Percentiles rank a stretch among this genome's conserved stretches.
These are phyloP conservation scores for Colossoma macropomum DNA, from an alignment of 2,113 vertebrate species.

Conservation along the genomic window DNA sequence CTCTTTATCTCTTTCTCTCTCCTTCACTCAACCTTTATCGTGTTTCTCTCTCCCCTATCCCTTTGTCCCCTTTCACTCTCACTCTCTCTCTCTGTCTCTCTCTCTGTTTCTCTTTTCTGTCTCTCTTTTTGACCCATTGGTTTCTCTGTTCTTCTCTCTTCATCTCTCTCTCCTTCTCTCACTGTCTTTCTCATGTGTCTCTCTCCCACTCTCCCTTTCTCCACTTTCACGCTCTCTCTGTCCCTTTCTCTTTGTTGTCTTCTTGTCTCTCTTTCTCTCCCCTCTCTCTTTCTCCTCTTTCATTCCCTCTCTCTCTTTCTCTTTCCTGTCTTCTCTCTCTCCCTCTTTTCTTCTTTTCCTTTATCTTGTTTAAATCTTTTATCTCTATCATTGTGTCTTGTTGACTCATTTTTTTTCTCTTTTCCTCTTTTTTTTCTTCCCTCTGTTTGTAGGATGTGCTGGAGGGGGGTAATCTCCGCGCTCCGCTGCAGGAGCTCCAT, in stretches of 20 bases:
- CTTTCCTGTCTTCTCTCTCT: rapidly evolving
- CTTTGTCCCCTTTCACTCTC: not conserved
- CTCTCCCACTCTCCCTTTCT: no score
- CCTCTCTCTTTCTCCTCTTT: not conserved
- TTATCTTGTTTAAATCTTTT: rapidly evolving
- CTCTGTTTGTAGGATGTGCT: slow-evolving; percentile 85
- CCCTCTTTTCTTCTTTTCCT: not conserved
- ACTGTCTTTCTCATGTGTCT: no score
- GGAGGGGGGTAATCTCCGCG: slow-evolving; percentile 91
- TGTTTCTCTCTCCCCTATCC: not conserved
- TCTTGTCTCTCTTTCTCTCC: no score
- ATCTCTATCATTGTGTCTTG: not conserved
- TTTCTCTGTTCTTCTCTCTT: not conserved
- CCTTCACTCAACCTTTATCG: not conserved
- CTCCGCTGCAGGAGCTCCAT: slow-evolving; percentile 94
- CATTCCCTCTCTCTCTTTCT: no score
- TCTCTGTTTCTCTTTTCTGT: not conserved
- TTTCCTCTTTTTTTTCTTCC: not conserved
- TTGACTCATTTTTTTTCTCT: no score
- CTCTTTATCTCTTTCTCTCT: not conserved
- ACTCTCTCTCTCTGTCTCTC: not conserved
- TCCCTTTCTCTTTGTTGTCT: no score
- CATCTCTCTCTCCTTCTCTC: no score
- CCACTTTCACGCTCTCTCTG: no score
- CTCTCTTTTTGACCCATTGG: no score